These are phyloP conservation scores for Mustela nigripes DNA, from an alignment of 2,113 vertebrate species.

Conservation along the genomic window DNA sequence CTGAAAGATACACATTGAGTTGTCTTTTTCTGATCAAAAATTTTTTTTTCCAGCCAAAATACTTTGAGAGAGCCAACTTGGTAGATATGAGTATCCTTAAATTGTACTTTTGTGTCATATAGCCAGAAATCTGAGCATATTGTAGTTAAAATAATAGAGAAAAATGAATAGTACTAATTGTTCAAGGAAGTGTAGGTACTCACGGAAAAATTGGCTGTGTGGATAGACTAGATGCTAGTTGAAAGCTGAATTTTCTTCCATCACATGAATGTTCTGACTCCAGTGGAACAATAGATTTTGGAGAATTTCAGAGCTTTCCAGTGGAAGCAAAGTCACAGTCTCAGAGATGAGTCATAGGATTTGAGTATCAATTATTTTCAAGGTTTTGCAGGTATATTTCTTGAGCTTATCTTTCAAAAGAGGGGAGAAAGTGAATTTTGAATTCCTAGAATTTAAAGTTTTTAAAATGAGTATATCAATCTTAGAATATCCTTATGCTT, in stretches of 20 bases:
- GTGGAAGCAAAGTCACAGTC: background rate
- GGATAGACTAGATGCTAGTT: background rate
- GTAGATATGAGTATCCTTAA: background rate
- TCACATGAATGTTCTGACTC: background rate
- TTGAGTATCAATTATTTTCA: background rate
- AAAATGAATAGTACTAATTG: constrained; percentile 4
- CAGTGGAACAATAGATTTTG: background rate
- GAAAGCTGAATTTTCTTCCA: background rate
- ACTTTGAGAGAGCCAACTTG: background rate
- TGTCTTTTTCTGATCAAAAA: background rate
- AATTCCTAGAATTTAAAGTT: constrained; percentile 54
- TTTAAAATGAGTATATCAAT: constrained; percentile 20
- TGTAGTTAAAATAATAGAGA: background rate
- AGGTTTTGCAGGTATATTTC: constrained; percentile 29
- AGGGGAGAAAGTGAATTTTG: background rate
- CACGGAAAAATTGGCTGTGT: background rate
- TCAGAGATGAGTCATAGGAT: background rate
- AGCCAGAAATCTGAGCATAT: background rate
- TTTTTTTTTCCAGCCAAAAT: background rate
- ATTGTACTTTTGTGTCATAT: background rate
- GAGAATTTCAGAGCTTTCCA: constrained; percentile 35
- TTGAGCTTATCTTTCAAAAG: background rate
- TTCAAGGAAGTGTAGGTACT: background rate
- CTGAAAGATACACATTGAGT: background rate
- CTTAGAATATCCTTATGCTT: background rate